Percentiles rank a stretch among this genome's conserved stretches.
Evolutionary conservation across 2,888 invertebrate species (phyloP).

Genomic region (Drosophila picticornis): DNA sequence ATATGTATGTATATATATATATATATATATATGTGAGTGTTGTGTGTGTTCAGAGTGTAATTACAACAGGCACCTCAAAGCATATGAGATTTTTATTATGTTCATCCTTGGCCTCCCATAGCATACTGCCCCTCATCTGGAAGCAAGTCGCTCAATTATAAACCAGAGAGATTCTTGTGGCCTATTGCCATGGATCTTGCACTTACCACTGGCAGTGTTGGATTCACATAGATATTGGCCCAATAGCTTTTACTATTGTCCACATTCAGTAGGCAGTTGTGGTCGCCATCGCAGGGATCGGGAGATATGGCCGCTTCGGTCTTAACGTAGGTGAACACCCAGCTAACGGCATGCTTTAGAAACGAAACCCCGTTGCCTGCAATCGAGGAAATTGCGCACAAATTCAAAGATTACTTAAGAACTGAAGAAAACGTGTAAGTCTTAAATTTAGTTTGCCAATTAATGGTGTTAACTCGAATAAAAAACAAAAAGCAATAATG

Average conservation of each 20-base stretch:
- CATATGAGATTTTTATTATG: constrained; percentile 77
- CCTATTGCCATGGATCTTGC: background rate
- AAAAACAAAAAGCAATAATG: background rate
- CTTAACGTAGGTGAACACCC: constrained; percentile 81
- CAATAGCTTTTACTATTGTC: constrained; percentile 77
- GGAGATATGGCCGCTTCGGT: constrained; percentile 79
- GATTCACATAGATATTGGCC: constrained; percentile 78
- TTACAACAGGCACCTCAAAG: constrained; percentile 82
- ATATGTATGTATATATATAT: background rate
- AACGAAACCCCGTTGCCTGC: constrained; percentile 75
- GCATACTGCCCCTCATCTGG: constrained; percentile 84
- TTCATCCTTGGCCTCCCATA: constrained; percentile 82
- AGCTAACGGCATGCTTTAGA: constrained; percentile 81
- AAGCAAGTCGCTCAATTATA: background rate
- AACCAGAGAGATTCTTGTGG: background rate
- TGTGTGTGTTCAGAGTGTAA: constrained; percentile 54
- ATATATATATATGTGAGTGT: constrained; percentile 11
- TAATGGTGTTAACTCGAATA: background rate
- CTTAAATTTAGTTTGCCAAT: background rate
- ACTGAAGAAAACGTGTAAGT: background rate
- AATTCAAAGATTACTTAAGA: background rate
- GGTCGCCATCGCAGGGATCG: constrained; percentile 82
- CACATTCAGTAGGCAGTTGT: constrained; percentile 73
- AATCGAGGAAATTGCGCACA: background rate
- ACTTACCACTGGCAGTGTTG: constrained; percentile 80